These are phyloP conservation scores for Oryctolagus cuniculus DNA, from an alignment of 2,113 vertebrate species.

Conservation along the genomic window DNA sequence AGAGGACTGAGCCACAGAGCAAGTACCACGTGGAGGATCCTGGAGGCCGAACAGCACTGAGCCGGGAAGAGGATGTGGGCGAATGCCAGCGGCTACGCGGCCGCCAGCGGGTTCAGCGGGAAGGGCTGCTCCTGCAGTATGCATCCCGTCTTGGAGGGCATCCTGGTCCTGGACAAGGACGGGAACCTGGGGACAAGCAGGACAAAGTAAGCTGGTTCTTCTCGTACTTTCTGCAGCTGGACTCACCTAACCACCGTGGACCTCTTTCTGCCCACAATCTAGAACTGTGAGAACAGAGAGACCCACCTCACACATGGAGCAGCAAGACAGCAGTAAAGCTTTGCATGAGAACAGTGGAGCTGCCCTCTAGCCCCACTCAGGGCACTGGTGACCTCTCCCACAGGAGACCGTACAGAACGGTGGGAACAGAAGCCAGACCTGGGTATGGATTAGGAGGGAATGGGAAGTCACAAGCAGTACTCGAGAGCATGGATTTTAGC, in stretches of 20 bases:
- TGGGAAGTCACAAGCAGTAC: slow-evolving; percentile 41
- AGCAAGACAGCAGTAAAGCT: slow-evolving; percentile 33
- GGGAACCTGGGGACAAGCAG: slow-evolving; percentile 66
- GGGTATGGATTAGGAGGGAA: slow-evolving; percentile 46
- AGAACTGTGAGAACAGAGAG: slow-evolving; percentile 55
- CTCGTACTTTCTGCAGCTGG: slow-evolving; percentile 6
- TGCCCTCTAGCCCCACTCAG: slow-evolving; percentile 26
- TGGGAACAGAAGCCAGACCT: slow-evolving; percentile 59
- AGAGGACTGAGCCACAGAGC: not conserved
- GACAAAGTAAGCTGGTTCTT: slow-evolving; percentile 13
- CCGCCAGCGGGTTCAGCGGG: not conserved
- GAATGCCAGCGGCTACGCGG: not conserved
- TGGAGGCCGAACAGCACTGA: slow-evolving; percentile 15
- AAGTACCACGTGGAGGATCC: slow-evolving; percentile 65
- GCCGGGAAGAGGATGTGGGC: not conserved
- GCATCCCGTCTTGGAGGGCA: not conserved
- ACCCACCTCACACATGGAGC: slow-evolving; percentile 17
- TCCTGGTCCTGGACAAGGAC: slow-evolving; percentile 39
- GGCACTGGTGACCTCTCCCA: slow-evolving; percentile 38
- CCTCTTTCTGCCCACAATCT: slow-evolving; percentile 21
- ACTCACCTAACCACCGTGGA: not conserved
- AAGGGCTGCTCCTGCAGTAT: not conserved
- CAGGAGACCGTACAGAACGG: slow-evolving; percentile 5
- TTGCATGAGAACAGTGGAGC: slow-evolving; percentile 41
- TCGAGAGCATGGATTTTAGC: slow-evolving; percentile 38